Conservation (phyloP, 2,888 invertebrate genomes). For the Calameuta filiformis region DNA sequence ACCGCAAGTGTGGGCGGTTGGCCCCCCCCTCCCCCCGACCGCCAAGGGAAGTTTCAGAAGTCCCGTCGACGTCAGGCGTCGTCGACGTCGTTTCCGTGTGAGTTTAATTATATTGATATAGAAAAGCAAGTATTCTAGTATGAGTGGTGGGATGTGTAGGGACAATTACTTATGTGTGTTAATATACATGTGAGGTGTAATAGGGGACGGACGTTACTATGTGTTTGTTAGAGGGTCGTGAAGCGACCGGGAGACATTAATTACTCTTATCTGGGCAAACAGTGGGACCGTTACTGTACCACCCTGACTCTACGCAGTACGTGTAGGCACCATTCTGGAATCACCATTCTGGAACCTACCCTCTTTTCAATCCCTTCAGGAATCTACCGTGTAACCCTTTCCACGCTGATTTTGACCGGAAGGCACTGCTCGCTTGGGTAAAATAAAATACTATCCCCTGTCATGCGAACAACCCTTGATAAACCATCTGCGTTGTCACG, state of each 20-base stretch:
- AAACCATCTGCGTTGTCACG: background rate
- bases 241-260: conserved; percentile 41
- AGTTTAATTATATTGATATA: background rate
- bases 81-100: background rate
- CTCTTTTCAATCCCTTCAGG: background rate
- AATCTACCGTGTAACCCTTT: background rate
- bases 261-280: conserved; percentile 57
- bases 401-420: background rate
- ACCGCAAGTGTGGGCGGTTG: conserved; percentile 10
- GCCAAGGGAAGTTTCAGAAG: background rate
- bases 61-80: too few relatives aligned
- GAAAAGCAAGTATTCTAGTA: background rate
- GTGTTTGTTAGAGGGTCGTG: background rate
- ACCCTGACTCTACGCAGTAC: background rate
- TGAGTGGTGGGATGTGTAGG: background rate
- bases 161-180: background rate
- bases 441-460: background rate
- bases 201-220: background rate
- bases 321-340: background rate
- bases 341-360: background rate
- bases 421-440: background rate
- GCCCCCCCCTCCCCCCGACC: too few relatives aligned
- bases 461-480: background rate
- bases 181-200: background rate
- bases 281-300: conserved; percentile 40